Base-by-base conservation (phyloP, 2,888 invertebrate species). In the Nebria salina region DNA sequence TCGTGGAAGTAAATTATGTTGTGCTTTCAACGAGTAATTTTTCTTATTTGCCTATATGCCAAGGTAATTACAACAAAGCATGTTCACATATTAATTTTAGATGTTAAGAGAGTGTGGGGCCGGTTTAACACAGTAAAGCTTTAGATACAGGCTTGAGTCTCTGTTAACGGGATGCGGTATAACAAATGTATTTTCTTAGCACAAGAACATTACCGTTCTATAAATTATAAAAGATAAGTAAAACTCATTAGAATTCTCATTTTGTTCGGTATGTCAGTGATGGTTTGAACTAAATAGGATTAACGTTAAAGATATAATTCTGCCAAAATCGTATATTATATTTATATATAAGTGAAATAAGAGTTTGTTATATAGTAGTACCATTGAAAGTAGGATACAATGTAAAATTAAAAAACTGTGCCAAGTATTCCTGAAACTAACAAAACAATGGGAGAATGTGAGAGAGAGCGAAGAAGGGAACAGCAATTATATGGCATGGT, bases 401-500 rank as follows among this genome's bases (percentile, higher is more conserved):
- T 20, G 20, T 1, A 20, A 20, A 20, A 20, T 20, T 20, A 20
- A 20, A 20, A 20, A 20, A 20, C 20, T 20, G 20, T 20, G 20
- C 20, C 20, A 20, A 20, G 20, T 20, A 20, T 20, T 20, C 20
- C 20, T 25, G 34, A 54, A 73, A 65, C 43, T 68, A 75, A 75
- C 75, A 80, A 80, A 80, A 80, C 80, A 80, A 80, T 80, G 64
- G 80, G 70, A 70, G 34, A 9, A 68, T 20, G 11, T 75, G 54
- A 54, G 65, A 70, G 74, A 72, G 75, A 68, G 11, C 26, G 80
- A 34, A 34, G 54, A 13, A 54, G 8, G 8, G 54, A 54, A 7
- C 8, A 13, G 73, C 80, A 80, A 80, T 80, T 80, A 80, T 80
- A 80, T 80, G 54, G 80, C 75, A 70, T 80, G 54, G 34, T 54